These are phyloP conservation scores for Macquaria ambigua DNA, from an alignment of 2,113 vertebrate species.

Conservation along the genomic window DNA sequence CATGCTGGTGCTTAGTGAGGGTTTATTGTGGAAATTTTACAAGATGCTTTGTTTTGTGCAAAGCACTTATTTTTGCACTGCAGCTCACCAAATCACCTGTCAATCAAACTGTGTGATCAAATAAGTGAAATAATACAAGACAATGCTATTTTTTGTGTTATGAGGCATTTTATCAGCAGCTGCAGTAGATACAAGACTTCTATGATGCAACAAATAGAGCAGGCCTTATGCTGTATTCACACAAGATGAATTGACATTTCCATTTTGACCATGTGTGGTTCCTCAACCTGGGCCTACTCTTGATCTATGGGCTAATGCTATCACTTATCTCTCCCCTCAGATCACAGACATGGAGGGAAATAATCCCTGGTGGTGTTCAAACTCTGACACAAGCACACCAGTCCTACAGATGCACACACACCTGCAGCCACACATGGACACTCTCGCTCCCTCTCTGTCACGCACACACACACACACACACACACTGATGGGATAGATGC, in stretches of 20 bases:
- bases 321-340: slow-evolving; percentile 31
- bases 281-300: neutral
- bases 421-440: slow-evolving; percentile 6
- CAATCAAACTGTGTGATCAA: neutral
- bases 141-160: neutral
- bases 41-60: neutral
- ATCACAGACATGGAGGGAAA: slow-evolving; percentile 17
- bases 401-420: slow-evolving; percentile 24
- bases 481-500: neutral
- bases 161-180: neutral
- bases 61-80: neutral
- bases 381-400: slow-evolving; percentile 8
- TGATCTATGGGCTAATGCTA: slow-evolving; percentile 31
- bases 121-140: neutral
- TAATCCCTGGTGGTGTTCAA: slow-evolving; percentile 20
- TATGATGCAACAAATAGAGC: neutral
- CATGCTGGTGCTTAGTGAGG: too few relatives aligned
- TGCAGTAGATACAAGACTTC: neutral
- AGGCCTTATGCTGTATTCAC: neutral
- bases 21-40: neutral
- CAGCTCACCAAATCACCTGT: neutral
- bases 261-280: slow-evolving; percentile 41
- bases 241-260: slow-evolving; percentile 22
- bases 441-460: neutral
- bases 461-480: slow-evolving; percentile 3